A percentile compares a stretch with the other conserved stretches of the same genome.
These are phyloP conservation scores for Agonopterix arenella DNA, from an alignment of 2,888 invertebrate species.

Conservation along the genomic window DNA sequence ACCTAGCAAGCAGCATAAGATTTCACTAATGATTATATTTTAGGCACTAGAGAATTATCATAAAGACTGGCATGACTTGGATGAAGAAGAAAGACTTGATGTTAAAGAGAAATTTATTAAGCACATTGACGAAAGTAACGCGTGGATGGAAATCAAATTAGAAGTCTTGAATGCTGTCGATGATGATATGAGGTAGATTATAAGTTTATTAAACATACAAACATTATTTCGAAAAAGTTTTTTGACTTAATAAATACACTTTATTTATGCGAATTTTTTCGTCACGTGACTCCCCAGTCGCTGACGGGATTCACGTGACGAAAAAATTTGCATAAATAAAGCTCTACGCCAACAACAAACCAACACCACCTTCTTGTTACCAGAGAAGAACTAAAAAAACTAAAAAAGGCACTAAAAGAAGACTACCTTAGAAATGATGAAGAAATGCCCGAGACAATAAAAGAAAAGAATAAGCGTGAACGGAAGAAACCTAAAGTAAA, in stretches of 20 bases:
- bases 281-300: too few species aligned
- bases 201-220: too few species aligned
- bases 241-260: too few species aligned
- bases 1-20: too few species aligned
- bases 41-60: slow-evolving; percentile 38
- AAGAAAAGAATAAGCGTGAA: slow-evolving; percentile 20
- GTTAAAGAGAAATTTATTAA: slow-evolving; percentile 37
- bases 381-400: slow-evolving; percentile 36
- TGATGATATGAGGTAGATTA: slow-evolving; percentile 39
- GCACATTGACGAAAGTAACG: slow-evolving; percentile 26
- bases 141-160: slow-evolving; percentile 33
- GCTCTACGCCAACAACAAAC: too few species aligned
- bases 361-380: neutral
- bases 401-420: slow-evolving; percentile 39
- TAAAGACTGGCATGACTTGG: slow-evolving; percentile 38
- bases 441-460: slow-evolving; percentile 39
- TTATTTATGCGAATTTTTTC: too few species aligned
- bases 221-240: too few species aligned
- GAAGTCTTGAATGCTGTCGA: slow-evolving; percentile 33
- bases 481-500: neutral
- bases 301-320: too few species aligned
- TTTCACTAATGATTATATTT: slow-evolving; percentile 4
- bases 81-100: slow-evolving; percentile 24
- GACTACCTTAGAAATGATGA: slow-evolving; percentile 43
- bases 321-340: too few species aligned